Evolutionary conservation across 53 echinoderm and acorn worm species (phyloP).

Genomic region (Paracentrotus lividus): DNA sequence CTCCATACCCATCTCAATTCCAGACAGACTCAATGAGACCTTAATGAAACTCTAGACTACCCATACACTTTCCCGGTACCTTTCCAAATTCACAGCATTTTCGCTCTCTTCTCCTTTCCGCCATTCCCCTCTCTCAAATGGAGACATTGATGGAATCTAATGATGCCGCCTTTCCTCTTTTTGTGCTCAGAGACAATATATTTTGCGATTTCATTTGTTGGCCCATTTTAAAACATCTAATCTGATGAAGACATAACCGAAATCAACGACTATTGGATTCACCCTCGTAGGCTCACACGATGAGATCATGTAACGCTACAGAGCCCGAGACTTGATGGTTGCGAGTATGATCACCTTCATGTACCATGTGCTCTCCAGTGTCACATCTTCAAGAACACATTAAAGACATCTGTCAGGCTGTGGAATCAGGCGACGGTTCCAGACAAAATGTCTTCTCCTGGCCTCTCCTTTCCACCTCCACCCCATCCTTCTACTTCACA

Average conservation of each 20-base stretch:
- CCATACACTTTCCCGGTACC: slow-evolving; percentile 29
- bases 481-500: too few relatives aligned
- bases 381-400: neutral
- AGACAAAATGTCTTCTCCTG: neutral
- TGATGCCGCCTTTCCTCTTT: neutral
- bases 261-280: slow-evolving; percentile 36
- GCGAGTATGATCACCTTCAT: neutral
- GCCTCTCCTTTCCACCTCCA: too few relatives aligned
- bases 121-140: neutral
- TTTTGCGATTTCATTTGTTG: slow-evolving; percentile 32
- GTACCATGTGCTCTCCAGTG: neutral
- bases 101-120: neutral
- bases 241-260: slow-evolving; percentile 39
- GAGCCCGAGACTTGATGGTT: slow-evolving; percentile 30
- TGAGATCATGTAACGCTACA: slow-evolving; percentile 25
- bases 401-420: slow-evolving; percentile 29
- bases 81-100: neutral
- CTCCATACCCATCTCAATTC: slow-evolving; percentile 12
- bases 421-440: neutral
- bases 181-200: slow-evolving; percentile 3
- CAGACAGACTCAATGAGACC: slow-evolving; percentile 31
- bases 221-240: slow-evolving; percentile 43
- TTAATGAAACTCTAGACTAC: slow-evolving; percentile 59
- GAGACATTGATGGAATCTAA: neutral
- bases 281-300: neutral